Base-by-base conservation (phyloP, 2,797 vertebrate species). In the Setipinna tenuifilis region DNA sequence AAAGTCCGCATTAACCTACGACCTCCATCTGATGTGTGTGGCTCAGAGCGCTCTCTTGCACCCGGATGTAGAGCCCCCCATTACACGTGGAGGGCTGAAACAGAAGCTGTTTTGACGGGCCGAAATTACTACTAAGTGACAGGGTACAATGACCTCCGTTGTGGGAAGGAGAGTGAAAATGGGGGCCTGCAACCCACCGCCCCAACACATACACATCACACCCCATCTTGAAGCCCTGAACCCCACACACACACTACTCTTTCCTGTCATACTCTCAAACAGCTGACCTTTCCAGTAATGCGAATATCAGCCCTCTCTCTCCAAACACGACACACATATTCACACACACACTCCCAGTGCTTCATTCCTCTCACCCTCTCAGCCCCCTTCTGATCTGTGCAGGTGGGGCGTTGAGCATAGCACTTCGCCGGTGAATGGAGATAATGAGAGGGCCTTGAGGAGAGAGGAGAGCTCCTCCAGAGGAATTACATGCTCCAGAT, bases 31-130 rank as follows among this genome's bases (percentile, higher is more conserved):
- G 96, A 95, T 98, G 96, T 96, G 95, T 95, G 94, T 92, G 95
- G 94, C 95, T 94, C 93, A 95, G 95, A 96, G 96, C 96, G 96
- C 95, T 97, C 96, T 98, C 35, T 41, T 5, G 35, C 35, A 41
- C 35, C 35, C 35, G 5, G 50, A 54, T 54, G 50, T 7, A 54
- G 50, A 54, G 50, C 50, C 35, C 35, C 96, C 96, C 96, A 98
- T 98, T 98, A 98, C 97, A 98, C 95, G 93, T 97, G 95, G 96
- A 96, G 97, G 95, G 95, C 93, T 96, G 96, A 96, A 95, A 95
- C 95, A 97, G 97, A 97, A 97, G 96, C 95, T 97, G 96, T 98
- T 98, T 97, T 98, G 97, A 98, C 96, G 95, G 96, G 94, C 95
- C 93, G 94, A 97, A 98, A 98, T 98, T 97, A 97, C 95, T 93